These are phyloP conservation scores for Heliconius melpomene DNA, from an alignment of 1,140 invertebrate genomes.

Conservation along the genomic window DNA sequence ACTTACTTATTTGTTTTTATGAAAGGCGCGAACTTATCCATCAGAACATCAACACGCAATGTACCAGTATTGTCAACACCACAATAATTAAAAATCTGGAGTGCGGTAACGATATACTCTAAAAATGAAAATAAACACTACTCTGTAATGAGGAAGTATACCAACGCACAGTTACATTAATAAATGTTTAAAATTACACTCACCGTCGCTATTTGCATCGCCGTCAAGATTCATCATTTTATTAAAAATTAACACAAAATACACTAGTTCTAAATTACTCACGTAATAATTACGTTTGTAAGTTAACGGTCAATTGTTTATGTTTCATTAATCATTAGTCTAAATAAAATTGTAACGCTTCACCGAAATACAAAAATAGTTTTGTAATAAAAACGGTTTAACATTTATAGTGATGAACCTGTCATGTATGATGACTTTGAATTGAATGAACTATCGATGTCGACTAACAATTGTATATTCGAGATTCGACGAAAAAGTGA, in stretches of 20 bases:
- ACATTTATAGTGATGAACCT: conserved; percentile 44
- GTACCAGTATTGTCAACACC: conserved; percentile 58
- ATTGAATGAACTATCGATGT: conserved; percentile 14
- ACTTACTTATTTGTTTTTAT: conserved; percentile 74
- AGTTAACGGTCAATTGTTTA: conserved; percentile 59
- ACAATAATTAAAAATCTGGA: conserved; percentile 73
- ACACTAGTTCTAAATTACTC: conserved; percentile 29
- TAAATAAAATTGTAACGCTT: conserved; percentile 65
- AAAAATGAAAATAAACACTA: conserved; percentile 56
- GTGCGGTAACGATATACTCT: conserved; percentile 71
- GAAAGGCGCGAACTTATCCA: conserved; percentile 73
- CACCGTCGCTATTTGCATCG: conserved; percentile 62
- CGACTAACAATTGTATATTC: neutral
- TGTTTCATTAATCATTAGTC: conserved; percentile 61
- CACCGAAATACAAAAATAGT: conserved; percentile 63
- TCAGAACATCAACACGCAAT: conserved; percentile 64
- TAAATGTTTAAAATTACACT: conserved; percentile 55
- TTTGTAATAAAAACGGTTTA: conserved; percentile 63
- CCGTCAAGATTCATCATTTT: conserved; percentile 61
- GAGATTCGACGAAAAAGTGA: neutral
- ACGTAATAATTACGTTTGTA: conserved; percentile 36
- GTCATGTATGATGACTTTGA: neutral
- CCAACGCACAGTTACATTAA: conserved; percentile 65
- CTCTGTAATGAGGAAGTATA: conserved; percentile 53
- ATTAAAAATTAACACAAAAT: conserved; percentile 34